Base-by-base conservation (phyloP, 2,113 vertebrate genomes). In the Mionectes macconnelli region DNA sequence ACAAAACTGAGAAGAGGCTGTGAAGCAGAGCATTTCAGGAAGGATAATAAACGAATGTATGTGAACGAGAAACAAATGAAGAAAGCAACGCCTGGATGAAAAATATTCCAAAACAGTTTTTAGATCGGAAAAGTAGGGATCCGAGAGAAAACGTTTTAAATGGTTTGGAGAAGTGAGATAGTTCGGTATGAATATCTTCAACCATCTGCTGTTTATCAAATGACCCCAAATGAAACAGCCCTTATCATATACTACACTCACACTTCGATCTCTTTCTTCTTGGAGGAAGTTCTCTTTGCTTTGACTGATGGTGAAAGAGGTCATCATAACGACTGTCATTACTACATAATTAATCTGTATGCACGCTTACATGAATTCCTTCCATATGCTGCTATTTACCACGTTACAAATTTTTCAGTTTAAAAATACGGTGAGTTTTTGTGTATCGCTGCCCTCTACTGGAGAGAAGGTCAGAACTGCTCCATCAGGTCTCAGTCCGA, bases 401-500 rank as follows among this genome's bases (percentile, higher is more conserved):
- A 15, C 1, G 2, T 27, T 55, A 11, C 3, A 11, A 27, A 14
- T 39, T 19, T 40, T 31, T 27, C 35, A 1, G 50, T 35, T 40
- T 30, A 63, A 30, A 73, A 66, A 49, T 15, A 4, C 1, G 3
- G 31, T 56, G 49, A 92, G 94, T 84, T 84, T 96, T 94, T 93
- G 83, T 96, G 55, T 85, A 0, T 88, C 94, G 56, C 86, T 96
- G 96, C 96, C 96, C 95, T 96, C 96, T 97, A 14, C 96, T 94
- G 96, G 95, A 92, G 50, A 92, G 31, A 84, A 70, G 68, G 20
- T 70, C 95, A 47, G 80, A 55, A 13, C 83, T 2, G 6, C 73
- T 69, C 33, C 5, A 0, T 12, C 12, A 6, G 37, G 18, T 77
- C 37, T 37, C 21, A 0, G 4, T 4, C 0, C 0, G 5, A 49